Conservation (phyloP, 2,888 invertebrate genomes). For the Epistrophella euchroma region DNA sequence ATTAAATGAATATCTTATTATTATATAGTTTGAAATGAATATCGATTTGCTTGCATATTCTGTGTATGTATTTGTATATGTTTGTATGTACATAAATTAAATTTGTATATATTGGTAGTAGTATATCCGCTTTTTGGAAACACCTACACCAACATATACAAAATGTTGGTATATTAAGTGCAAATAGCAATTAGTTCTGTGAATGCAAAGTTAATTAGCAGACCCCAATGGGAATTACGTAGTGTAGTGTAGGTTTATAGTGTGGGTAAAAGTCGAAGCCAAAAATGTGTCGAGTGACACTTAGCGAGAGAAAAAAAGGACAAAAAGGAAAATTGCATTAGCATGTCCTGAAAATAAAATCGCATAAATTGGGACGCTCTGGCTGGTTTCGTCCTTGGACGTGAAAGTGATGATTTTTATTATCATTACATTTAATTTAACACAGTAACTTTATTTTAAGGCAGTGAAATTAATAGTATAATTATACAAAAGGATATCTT, state of each 20-base stretch:
- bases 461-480: neutral
- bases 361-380: neutral
- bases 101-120: neutral
- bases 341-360: conserved; percentile 8
- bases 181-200: conserved; percentile 16
- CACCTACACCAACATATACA: neutral
- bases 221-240: neutral
- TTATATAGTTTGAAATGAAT: neutral
- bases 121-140: neutral
- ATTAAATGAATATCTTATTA: neutral
- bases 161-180: conserved; percentile 7
- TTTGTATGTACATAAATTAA: neutral
- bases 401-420: neutral
- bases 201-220: conserved; percentile 30
- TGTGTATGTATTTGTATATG: neutral
- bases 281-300: neutral
- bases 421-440: neutral
- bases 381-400: neutral
- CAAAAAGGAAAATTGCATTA: conserved; percentile 39
- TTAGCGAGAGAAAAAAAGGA: neutral
- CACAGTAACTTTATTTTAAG: neutral
- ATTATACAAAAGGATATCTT: neutral
- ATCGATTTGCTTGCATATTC: conserved; percentile 17
- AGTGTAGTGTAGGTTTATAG: neutral
- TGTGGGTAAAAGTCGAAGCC: neutral